Evolutionary conservation across 2,797 vertebrate species (phyloP).

Genomic region (Phoebastria nigripes): DNA sequence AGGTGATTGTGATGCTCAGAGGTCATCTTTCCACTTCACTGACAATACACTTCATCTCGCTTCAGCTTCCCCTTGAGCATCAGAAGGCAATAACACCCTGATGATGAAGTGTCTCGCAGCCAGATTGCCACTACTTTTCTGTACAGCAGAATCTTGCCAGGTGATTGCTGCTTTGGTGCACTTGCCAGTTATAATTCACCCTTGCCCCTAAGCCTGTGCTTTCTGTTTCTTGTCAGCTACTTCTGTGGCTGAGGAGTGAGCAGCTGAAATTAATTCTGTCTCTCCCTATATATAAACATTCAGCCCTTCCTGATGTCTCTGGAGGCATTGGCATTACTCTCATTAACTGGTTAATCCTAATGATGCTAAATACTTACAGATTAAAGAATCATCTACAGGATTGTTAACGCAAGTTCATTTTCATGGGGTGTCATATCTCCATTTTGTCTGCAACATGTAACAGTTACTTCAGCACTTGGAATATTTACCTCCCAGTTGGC

Average conservation of each 20-base stretch:
- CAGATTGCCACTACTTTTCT: not conserved
- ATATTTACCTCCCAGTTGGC: not conserved
- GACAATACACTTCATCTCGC: not conserved
- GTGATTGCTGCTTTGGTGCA: not conserved
- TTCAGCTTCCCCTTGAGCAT: not conserved
- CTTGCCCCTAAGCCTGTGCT: not conserved
- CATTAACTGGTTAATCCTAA: not conserved
- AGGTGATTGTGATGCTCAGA: not conserved
- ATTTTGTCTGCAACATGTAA: not conserved
- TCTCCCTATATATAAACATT: not conserved
- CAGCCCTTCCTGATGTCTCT: not conserved
- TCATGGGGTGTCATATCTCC: not conserved
- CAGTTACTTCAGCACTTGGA: not conserved
- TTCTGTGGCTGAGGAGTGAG: not conserved
- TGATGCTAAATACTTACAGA: not conserved
- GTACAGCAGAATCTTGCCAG: not conserved
- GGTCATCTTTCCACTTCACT: not conserved
- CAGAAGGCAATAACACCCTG: not conserved
- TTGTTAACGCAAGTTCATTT: not conserved
- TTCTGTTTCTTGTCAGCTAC: not conserved
- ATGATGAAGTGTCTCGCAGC: not conserved
- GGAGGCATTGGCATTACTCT: not conserved
- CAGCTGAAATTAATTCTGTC: not conserved
- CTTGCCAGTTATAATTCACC: not conserved
- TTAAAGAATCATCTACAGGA: not conserved